Base-by-base conservation (phyloP, 2,113 vertebrate species). In the Baryphthengus martii region DNA sequence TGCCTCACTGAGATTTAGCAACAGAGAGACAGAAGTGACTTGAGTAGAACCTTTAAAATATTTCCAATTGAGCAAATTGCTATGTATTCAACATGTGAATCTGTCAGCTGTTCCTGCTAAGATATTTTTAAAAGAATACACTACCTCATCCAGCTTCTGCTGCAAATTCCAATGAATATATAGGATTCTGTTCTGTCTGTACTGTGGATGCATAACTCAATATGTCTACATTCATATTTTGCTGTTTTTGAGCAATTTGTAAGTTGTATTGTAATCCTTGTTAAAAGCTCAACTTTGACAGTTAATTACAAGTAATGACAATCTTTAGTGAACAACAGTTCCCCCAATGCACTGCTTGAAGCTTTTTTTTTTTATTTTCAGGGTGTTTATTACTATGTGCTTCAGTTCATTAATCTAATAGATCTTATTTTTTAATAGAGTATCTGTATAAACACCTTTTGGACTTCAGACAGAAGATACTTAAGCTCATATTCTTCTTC, bases 1-100 rank as follows among this genome's bases (percentile, higher is more conserved):
- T 96, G 89, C 97, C 95, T 94, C 74, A 66, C 66, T 5, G 68
- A 88, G 97, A 73, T 97, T 98, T 97, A 98, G 98, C 98, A 98
- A 98, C 98, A 98, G 97, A 97, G 98, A 98, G 95, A 97, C 85
- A 53, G 52, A 23, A 92, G 79, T 91, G 97, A 62, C 52, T 24
- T 44, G 11, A 84, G 49, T 9, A 74, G 75, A 67, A 40, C 23
- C 65, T 49, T 68, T 20, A 74, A 10, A 33, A 23, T 18, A 2
- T 40, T 53, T 78, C 49, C 29, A 11, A 45, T 25, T 56, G 49
- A 62, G 37, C 11, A 52, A 33, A n/a, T 40, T 81, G 65, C 8
- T 74, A 2, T 28, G 4, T 42, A 28, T 55, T 45, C 56, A 63
- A 20, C 45, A 20, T 31, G 19, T 3, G 14, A 63, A 40, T 39